Conservation (phyloP, 2,113 vertebrate species). For the Sturnira hondurensis region DNA sequence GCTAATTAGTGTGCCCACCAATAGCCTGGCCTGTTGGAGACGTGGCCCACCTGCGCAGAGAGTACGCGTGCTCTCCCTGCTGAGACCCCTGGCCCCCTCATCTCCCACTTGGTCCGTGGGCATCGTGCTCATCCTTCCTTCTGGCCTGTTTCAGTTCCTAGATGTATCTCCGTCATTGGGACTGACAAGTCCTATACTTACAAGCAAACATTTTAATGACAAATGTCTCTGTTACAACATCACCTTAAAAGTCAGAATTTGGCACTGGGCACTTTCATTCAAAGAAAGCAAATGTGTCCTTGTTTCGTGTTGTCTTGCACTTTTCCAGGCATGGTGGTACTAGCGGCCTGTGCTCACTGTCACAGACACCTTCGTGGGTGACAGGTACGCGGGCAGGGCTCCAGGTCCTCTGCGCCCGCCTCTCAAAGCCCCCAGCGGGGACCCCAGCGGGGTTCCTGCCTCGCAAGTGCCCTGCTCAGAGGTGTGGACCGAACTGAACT, state of each 20-base stretch:
- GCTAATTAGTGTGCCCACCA: background rate
- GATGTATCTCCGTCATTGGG: background rate
- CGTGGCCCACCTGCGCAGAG: background rate
- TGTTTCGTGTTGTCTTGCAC: background rate
- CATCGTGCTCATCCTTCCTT: background rate
- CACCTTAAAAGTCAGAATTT: conserved; percentile 65
- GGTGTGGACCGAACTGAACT: background rate
- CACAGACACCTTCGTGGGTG: background rate
- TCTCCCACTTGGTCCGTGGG: background rate
- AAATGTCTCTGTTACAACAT: conserved; percentile 66
- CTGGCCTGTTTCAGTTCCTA: background rate
- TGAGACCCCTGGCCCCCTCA: background rate
- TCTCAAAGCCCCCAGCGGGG: background rate
- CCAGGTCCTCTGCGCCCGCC: background rate
- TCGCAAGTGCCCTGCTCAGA: background rate
- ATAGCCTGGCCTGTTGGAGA: background rate
- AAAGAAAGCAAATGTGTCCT: conserved; percentile 42
- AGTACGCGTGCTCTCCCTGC: background rate
- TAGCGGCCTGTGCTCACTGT: background rate
- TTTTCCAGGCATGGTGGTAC: background rate
- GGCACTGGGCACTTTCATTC: background rate
- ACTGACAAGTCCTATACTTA: conserved; percentile 72
- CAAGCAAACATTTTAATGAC: conserved; percentile 72
- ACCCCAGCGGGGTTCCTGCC: background rate
- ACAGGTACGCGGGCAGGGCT: background rate